Base-by-base conservation (phyloP, 2,113 vertebrate genomes). In the Trinectes maculatus region DNA sequence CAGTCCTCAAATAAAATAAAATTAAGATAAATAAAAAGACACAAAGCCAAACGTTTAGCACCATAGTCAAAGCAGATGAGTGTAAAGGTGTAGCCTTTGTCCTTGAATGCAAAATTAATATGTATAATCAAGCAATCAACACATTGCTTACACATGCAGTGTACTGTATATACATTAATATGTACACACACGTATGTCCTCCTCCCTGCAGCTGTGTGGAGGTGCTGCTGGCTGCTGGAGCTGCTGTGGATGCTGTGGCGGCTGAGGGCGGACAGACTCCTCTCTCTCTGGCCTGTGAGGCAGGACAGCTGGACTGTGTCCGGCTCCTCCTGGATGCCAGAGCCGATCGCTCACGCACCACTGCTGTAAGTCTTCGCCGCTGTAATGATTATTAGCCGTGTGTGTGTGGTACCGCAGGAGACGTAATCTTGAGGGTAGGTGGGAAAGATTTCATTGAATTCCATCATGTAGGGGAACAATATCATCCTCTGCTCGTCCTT, bases 261-360 rank as follows among this genome's bases (percentile, higher is more conserved):
- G 83, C 87, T 39, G 25, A 29, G 10, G 91, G 85, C 84, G 95
- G 94, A 67, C 94, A 94, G 84, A 96, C 95, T 51, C 90, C 95
- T 74, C 94, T 98, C 42, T 94, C 93, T 85, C 85, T 96, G 90
- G 94, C 96, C 85, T 94, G 95, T 85, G 91, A 91, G 87, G 94
- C 94, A 2, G 96, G 95, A 88, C 89, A 86, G 62, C 82, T 87
- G 10, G 87, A 95, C 85, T 96, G 94, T 79, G 89, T 95, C 71
- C 94, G 87, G 73, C 77, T 93, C 12, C 90, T 98, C 84, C 84
- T 98, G 90, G 91, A 91, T 71, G 80, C 90, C 75, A 94, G 94
- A 86, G 93, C 94, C 1, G 92, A 96, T 57, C 89, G 92, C 87
- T 94, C 89, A 10, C 36, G 85, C 71, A 83, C 90, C 86, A 94